Evolutionary conservation across 2,888 invertebrate genomes (phyloP).

Genomic region (Cosmopolites sordidus): DNA sequence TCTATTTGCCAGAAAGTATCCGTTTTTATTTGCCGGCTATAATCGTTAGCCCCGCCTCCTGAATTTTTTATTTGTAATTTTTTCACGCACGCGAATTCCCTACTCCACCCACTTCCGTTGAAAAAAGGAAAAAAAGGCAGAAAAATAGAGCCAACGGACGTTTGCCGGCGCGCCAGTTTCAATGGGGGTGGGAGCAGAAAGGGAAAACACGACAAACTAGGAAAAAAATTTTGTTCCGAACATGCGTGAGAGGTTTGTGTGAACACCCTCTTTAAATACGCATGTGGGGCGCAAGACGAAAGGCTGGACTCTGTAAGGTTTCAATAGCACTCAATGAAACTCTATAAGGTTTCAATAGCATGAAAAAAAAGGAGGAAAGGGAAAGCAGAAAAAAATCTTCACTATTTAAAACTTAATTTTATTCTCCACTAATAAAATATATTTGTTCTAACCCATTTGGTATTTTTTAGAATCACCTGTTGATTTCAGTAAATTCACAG

Average conservation of each 20-base stretch:
- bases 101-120: slow-evolving; percentile 44
- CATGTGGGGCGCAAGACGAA: too few species aligned
- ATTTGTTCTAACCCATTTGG: too few species aligned
- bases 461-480: too few species aligned
- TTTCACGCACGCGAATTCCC: slow-evolving; percentile 44
- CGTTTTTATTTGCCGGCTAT: slow-evolving; percentile 1
- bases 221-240: neutral
- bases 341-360: too few species aligned
- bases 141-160: neutral
- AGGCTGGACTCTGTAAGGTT: too few species aligned
- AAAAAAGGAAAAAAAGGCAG: slow-evolving; percentile 8
- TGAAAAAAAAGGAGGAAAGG: too few species aligned
- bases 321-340: too few species aligned
- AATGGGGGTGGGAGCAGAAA: neutral
- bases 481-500: too few species aligned
- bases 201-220: neutral
- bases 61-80: slow-evolving; percentile 44
- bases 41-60: slow-evolving; percentile 15
- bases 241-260: slow-evolving; percentile 1
- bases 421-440: too few species aligned
- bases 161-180: neutral
- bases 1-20: neutral
- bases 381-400: too few species aligned
- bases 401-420: too few species aligned
- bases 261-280: neutral